These are phyloP conservation scores for Plotosus lineatus DNA, from an alignment of 2,113 vertebrate genomes.

Conservation along the genomic window DNA sequence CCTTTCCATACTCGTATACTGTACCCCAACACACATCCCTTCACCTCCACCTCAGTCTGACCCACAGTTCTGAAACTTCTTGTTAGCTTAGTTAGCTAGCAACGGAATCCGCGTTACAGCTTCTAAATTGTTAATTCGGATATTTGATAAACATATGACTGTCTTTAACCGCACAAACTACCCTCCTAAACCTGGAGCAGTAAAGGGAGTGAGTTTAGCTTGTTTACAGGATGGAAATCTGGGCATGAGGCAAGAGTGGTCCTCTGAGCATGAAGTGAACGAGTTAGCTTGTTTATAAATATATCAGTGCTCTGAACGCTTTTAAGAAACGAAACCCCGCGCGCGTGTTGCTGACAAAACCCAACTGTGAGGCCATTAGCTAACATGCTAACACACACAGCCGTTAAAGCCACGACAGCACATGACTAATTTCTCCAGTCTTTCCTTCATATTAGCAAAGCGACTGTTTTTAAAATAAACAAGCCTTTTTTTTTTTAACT, in stretches of 20 bases:
- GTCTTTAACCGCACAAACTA: background rate
- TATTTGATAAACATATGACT: background rate
- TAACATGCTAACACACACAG: background rate
- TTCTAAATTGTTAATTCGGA: background rate
- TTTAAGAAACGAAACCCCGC: background rate
- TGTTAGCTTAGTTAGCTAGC: background rate
- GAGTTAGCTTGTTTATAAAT: too few relatives aligned
- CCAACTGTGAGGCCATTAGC: background rate
- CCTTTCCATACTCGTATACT: too few relatives aligned
- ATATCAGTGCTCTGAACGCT: too few relatives aligned
- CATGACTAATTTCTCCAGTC: too few relatives aligned
- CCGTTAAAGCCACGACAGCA: background rate
- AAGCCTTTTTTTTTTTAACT: conserved; percentile 27
- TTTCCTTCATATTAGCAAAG: too few relatives aligned
- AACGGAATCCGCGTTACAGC: too few relatives aligned
- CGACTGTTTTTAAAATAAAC: too few relatives aligned
- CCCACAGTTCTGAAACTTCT: background rate
- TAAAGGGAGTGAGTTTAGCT: background rate
- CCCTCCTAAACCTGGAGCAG: background rate
- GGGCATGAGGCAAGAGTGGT: too few relatives aligned
- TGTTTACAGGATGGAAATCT: too few relatives aligned
- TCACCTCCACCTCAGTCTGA: too few relatives aligned
- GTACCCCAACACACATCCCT: too few relatives aligned
- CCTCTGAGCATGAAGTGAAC: too few relatives aligned
- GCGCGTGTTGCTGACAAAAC: background rate